A percentile compares a stretch with the other conserved stretches of the same genome.
phyloP scores from a whole-genome alignment of 2,888 invertebrate species.

The Dione juno region DNA sequence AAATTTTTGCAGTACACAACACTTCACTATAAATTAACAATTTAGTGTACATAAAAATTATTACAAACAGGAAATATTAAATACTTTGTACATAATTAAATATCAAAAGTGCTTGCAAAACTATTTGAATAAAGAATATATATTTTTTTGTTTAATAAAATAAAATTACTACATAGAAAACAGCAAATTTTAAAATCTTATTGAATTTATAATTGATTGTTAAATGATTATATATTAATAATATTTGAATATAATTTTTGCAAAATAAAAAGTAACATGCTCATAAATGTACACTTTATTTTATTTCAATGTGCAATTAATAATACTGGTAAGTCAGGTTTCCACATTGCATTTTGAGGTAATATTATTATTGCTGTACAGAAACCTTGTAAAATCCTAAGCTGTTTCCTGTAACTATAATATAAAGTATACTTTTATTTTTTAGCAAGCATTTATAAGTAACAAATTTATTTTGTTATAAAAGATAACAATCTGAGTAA shows the following conservation, averaged over 20 bases:
- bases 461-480: too few species aligned
- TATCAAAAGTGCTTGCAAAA: too few species aligned
- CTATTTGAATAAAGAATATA: too few species aligned
- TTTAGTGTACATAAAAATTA: neutral
- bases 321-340: neutral
- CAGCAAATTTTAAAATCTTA: neutral
- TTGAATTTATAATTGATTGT: neutral
- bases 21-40: neutral
- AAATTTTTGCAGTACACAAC: too few species aligned
- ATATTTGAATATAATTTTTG: neutral
- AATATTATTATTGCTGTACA: neutral
- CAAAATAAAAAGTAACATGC: neutral
- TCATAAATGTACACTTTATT: neutral
- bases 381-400: neutral
- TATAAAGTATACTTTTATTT: neutral
- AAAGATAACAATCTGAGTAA: too few species aligned
- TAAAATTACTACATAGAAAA: neutral
- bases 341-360: neutral
- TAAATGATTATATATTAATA: neutral
- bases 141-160: neutral
- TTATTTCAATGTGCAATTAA: neutral
- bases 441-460: neutral
- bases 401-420: neutral
- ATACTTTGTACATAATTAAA: neutral
- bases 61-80: neutral